phyloP scores from a whole-genome alignment of 2,797 vertebrate genomes.

The Haliaeetus albicilla region DNA sequence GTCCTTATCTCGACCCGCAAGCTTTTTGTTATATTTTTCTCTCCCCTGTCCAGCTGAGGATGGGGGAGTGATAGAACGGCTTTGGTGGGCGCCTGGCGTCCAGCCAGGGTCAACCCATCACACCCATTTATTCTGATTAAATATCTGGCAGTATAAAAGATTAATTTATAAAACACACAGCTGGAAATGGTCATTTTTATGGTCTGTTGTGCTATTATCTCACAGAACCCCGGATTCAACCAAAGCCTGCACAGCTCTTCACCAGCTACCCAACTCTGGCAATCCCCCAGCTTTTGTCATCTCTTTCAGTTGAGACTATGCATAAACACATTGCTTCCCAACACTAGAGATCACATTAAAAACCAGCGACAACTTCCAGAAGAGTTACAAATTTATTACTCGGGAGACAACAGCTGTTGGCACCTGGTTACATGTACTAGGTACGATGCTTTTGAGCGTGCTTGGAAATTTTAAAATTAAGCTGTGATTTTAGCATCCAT shows the following conservation, averaged over 20 bases:
- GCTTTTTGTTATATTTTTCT: too few relatives aligned
- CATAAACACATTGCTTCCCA: not conserved
- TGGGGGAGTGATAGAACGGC: too few relatives aligned
- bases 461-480: not conserved
- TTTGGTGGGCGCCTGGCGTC: too few relatives aligned
- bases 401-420: not conserved
- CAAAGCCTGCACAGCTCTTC: not conserved
- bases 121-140: not conserved
- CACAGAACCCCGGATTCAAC: not conserved
- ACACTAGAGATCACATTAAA: not conserved
- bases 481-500: not conserved
- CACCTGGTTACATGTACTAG: not conserved
- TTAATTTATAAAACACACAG: not conserved
- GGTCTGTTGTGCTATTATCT: not conserved
- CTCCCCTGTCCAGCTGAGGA: too few relatives aligned
- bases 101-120: too few relatives aligned
- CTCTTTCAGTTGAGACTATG: not conserved
- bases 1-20: too few relatives aligned
- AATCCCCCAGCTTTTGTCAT: not conserved
- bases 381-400: not conserved
- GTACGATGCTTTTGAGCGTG: accelerated
- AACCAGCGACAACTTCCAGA: not conserved
- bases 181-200: not conserved
- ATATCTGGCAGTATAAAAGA: not conserved
- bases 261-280: not conserved